Evolutionary conservation across 2,888 invertebrate genomes (phyloP), one percentile per base, ranked within the genome.

Genomic region (Trimorus sp.): DNA sequence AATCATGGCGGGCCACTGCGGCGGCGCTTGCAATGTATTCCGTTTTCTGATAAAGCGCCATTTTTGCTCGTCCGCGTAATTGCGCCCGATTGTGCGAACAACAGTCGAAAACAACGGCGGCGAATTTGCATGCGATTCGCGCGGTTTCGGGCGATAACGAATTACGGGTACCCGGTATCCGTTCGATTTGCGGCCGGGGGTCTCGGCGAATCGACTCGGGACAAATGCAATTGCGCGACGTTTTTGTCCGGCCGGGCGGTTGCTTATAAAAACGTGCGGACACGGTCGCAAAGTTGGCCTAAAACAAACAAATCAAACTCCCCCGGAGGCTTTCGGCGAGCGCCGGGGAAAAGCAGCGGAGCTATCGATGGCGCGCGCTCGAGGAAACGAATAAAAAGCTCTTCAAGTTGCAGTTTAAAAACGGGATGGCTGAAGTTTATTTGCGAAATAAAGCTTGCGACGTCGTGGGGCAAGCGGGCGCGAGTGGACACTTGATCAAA

Each of bases 1-100:
- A 89, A 89, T 89, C 87, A 88, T 86, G 76, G 26, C 26, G 26
- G 26, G 26, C 76, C 62, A 56, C 81, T 66, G 26, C 48, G 37
- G 58, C 76, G 7, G 45, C 60, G 56, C 48, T 54, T 53, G 8
- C 38, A 16, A 60, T 37, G 7, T 63, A 60, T 59, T 59, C 51
- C n/a, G 37, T 51, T 63, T 49, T 14, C 36, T 26, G 48, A 63
- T 49, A 15, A 45, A 63, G 51, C 37, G 8, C 15, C 16, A 53
- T 26, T 65, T 53, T 65, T 40, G 26, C 12, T 12, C 12, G 16
- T 15, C 16, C 26, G 26, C 26, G 15, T 53, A 54, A 54, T 54
- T 54, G 11, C 8, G 4, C 11, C 37, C 37, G 12, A 56, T 37
- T 56, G 7, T 5, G 36, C 26, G 37, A 16, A 53, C 16, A 53